phyloP scores from a whole-genome alignment of 2,797 vertebrate species.

The Scolopax rusticola region DNA sequence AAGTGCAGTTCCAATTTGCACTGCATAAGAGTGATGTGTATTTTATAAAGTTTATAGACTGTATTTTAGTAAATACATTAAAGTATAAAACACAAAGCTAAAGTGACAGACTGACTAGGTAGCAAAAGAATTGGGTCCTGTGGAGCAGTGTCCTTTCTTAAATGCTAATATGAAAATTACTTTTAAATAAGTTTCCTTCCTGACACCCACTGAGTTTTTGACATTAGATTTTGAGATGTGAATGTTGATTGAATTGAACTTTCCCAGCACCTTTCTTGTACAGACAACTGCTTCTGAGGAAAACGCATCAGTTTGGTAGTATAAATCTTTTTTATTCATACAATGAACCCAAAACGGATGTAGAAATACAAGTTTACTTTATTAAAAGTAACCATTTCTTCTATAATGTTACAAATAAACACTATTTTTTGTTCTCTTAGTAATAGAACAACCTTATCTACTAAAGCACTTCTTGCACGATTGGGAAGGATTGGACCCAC shows the following conservation, averaged over 20 bases:
- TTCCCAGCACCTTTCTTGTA: not conserved
- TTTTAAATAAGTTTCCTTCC: not conserved
- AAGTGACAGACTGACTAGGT: not conserved
- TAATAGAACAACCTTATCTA: conserved; percentile 76
- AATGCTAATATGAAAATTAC: not conserved
- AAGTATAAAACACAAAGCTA: not conserved
- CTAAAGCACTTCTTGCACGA: conserved; percentile 72
- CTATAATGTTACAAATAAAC: not conserved
- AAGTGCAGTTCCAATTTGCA: not conserved
- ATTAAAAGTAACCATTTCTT: not conserved
- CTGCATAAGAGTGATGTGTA: not conserved
- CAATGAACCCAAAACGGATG: not conserved
- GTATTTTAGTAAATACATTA: not conserved
- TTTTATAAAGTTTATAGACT: not conserved
- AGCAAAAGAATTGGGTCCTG: not conserved
- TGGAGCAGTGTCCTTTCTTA: not conserved
- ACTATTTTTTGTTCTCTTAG: conserved; percentile 11
- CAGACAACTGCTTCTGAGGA: not conserved
- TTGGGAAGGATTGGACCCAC: conserved; percentile 77
- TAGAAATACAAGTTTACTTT: not conserved
- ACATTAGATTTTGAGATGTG: not conserved
- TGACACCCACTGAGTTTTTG: not conserved
- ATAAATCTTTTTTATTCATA: not conserved
- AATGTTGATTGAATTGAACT: not conserved
- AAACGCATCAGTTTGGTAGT: not conserved